Evolutionary conservation across 1,140 invertebrate genomes (phyloP), one percentile per base, ranked within the genome.

Genomic region (Propsilocerus akamusi): DNA sequence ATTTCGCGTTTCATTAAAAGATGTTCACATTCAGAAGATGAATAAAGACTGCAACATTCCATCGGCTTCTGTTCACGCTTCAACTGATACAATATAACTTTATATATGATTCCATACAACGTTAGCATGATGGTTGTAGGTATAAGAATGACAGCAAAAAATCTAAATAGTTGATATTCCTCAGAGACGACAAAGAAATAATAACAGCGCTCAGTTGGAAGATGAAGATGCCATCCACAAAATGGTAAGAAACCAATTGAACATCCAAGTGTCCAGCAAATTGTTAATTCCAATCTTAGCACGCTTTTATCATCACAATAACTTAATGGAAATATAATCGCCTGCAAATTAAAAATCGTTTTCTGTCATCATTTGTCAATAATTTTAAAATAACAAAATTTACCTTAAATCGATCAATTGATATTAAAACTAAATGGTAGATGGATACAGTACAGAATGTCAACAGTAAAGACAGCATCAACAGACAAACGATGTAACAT

Each of bases 71-170:
- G 10, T 3, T n/a, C 11, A 30, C 7, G 14, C 28, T 17, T 58
- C 62, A 89, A 86, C 80, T 92, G 88, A 62, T 84, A 87, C 17
- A 91, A 70, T 20, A 93, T 85, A 3, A 91, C 86, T 25, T 75
- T 72, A 59, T 91, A 92, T 51, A 93, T 92, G 58, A 88, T 84
- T 26, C 81, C 77, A 64, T 93, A 93, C 63, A 88, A 91, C n/a
- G 77, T 81, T 12, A 81, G 78, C 63, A 93, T 77, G 14, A 92
- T 62, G 3, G 90, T 61, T 0, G 84, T 83, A 0, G 89, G 89
- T 17, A 83, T 83, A 32, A 92, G 81, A 52, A 92, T 92, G 4
- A 88, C 92, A 4, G 80, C 79, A 57, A 91, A 84, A 62, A 88
- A 92, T 1, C 90, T 72, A 68, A 91, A 91, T 10, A 90, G 78